Evolutionary conservation across 1,140 invertebrate species (phyloP), one percentile per base, ranked within the genome.

Genomic region (Ceratosolen solmsi): DNA sequence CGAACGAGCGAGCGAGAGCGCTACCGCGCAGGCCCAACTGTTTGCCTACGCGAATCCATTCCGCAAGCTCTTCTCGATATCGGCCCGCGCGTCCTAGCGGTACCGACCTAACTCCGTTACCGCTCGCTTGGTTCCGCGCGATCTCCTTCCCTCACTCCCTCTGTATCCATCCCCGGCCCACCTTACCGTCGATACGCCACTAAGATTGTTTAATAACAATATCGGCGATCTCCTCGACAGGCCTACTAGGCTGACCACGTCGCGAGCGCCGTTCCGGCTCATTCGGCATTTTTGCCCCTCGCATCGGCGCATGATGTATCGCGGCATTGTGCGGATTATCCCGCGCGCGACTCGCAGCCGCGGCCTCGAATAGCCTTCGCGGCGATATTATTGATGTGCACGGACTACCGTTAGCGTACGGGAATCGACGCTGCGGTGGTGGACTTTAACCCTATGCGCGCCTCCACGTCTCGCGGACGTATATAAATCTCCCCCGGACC

Each of bases 101-200:
- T 87, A 87, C 83, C 54, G 75, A 78, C 82, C 36, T 80, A 72
- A 85, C 85, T 87, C 87, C 87, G 87, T 87, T 88, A 88, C 54
- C 80, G 82, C 75, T 2, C 46, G 36, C n/a, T 27, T n/a, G 41
- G 27, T 70, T 20, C 70, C 41, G 25, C 25, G 2, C 8, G 8
- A 36, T 36, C 49, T 13, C 27, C 20, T 15, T 2, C 49, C 3
- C 49, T 33, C 51, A 2, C 13, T 4, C 41, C 9, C 9, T 5
- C 8, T 8, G 1, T 17, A 25, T 65, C 20, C n/a, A 2, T 33
- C 33, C 30, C 17, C 33, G 9, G 51, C 60, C 0, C n/a, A n/a
- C n/a, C n/a, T n/a, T n/a, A n/a, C n/a, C n/a, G n/a, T n/a, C n/a
- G n/a, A n/a, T n/a, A n/a, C n/a, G n/a, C n/a, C n/a, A n/a, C n/a